These are phyloP conservation scores for Pelusios castaneus DNA, from an alignment of 2,113 vertebrate genomes.

Conservation along the genomic window DNA sequence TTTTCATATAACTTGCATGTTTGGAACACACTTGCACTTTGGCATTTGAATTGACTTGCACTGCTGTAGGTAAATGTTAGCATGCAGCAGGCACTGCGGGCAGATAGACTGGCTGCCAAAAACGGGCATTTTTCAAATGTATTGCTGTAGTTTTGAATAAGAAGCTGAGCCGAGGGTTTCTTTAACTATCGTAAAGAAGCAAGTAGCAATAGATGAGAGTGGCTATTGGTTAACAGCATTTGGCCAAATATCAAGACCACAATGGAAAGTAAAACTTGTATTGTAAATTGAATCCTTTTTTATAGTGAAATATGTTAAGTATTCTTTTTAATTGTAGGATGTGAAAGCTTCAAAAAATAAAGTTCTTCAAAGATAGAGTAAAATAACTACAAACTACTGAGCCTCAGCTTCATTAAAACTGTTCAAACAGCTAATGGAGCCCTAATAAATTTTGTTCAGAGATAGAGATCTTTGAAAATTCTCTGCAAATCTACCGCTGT, in stretches of 20 bases:
- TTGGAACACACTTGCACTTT: not conserved
- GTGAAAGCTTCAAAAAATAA: constrained; percentile 66
- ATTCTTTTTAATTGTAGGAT: constrained; percentile 70
- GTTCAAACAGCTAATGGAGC: constrained; percentile 67
- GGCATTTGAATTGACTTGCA: not conserved
- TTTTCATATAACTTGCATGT: not conserved
- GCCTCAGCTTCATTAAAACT: constrained; percentile 75
- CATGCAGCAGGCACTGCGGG: constrained; percentile 38
- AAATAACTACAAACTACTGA: constrained; percentile 62
- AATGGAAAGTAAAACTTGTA: constrained; percentile 53
- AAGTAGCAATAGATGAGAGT: not conserved
- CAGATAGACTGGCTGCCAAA: not conserved
- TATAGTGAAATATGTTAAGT: constrained; percentile 62
- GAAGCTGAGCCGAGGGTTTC: constrained; percentile 12
- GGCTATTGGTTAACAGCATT: not conserved
- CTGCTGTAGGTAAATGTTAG: constrained; percentile 22
- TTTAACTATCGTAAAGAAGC: constrained; percentile 35
- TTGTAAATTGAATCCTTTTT: constrained; percentile 45
- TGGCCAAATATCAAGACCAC: constrained; percentile 38
- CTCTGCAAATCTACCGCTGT: constrained; percentile 64
- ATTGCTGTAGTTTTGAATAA: not conserved
- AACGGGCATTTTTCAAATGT: constrained; percentile 3
- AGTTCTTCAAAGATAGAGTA: constrained; percentile 62
- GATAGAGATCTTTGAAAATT: constrained; percentile 73
- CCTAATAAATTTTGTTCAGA: constrained; percentile 76